Evolutionary conservation across 1,140 invertebrate species (phyloP).

Genomic region (Hyles vespertilio): DNA sequence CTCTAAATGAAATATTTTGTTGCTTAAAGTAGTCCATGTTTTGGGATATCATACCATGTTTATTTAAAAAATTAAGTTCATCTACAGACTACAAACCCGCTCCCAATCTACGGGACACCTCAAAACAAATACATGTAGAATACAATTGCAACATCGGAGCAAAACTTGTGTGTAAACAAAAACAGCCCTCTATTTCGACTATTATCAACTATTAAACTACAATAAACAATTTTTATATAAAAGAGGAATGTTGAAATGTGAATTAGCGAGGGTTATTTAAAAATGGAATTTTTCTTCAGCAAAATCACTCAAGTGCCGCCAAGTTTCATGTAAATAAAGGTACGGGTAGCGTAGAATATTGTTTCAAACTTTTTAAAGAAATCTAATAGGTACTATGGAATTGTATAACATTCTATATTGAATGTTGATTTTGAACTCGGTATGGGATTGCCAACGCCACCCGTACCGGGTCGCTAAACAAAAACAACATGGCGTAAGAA

Average conservation of each 20-base stretch:
- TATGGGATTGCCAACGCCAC: neutral
- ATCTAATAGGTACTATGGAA: too few species aligned
- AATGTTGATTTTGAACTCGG: too few species aligned
- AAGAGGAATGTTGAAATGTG: conserved; percentile 7
- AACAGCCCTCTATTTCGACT: conserved; percentile 60
- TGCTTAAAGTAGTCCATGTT: neutral
- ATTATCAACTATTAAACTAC: conserved; percentile 41
- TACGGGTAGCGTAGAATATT: conserved; percentile 6
- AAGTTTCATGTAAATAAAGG: conserved; percentile 11
- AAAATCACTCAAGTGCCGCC: conserved; percentile 14
- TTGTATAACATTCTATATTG: too few species aligned
- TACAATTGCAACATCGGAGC: conserved; percentile 5
- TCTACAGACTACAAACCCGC: conserved; percentile 16
- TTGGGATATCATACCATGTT: neutral
- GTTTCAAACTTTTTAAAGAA: too few species aligned
- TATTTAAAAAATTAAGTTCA: conserved; percentile 1
- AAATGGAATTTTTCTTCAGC: neutral
- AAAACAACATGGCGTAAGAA: conserved; percentile 9
- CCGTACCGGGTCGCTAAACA: neutral
- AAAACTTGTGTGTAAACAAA: conserved; percentile 25
- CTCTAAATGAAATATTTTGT: too few species aligned
- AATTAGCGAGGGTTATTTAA: neutral
- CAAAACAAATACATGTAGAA: conserved; percentile 5
- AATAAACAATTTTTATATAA: conserved; percentile 1
- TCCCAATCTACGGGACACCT: conserved; percentile 15